A percentile compares a stretch with the other conserved stretches of the same genome.
Conservation (phyloP, 2,888 invertebrate species). For the Amaurobius ferox region DNA sequence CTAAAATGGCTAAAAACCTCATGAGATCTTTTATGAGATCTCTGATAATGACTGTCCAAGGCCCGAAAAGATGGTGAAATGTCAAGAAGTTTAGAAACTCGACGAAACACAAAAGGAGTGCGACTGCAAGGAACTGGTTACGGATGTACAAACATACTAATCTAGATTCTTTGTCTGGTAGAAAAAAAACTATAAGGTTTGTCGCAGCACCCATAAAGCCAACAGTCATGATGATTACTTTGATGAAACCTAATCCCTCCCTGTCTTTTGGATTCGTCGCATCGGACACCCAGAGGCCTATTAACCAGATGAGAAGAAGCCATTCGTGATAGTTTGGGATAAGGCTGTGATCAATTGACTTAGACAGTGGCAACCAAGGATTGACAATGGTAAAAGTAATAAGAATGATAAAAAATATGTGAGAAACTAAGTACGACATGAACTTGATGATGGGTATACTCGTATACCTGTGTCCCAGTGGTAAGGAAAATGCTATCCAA, state of each 20-base stretch:
- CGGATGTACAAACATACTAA: constrained; percentile 91
- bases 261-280: constrained; percentile 98
- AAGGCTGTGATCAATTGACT: constrained; percentile 80
- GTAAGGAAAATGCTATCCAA: constrained; percentile 96
- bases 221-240: constrained; percentile 81
- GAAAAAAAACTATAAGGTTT: constrained; percentile 85
- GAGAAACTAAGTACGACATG: constrained; percentile 99
- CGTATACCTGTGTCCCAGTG: constrained; percentile 95
- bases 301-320: constrained; percentile 94
- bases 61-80: constrained; percentile 99
- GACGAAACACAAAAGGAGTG: constrained; percentile 96
- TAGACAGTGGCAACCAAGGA: constrained; percentile 77
- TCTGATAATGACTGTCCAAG: constrained; percentile 99
- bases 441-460: constrained; percentile 99
- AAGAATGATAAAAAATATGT: constrained; percentile 96
- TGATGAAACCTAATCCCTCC: constrained; percentile 92
- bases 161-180: constrained; percentile 81
- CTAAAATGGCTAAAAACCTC: constrained; percentile 93
- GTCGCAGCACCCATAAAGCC: constrained; percentile 93
- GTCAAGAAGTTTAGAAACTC: constrained; percentile 98
- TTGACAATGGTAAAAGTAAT: constrained; percentile 85
- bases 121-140: constrained; percentile 97
- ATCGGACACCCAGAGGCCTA: constrained; percentile 95
- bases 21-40: constrained; percentile 76
- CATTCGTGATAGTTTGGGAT: constrained; percentile 97